Evolutionary conservation across 2,888 invertebrate genomes (phyloP), one percentile per base, ranked within the genome.

Genomic region (Erannis defoliaria): DNA sequence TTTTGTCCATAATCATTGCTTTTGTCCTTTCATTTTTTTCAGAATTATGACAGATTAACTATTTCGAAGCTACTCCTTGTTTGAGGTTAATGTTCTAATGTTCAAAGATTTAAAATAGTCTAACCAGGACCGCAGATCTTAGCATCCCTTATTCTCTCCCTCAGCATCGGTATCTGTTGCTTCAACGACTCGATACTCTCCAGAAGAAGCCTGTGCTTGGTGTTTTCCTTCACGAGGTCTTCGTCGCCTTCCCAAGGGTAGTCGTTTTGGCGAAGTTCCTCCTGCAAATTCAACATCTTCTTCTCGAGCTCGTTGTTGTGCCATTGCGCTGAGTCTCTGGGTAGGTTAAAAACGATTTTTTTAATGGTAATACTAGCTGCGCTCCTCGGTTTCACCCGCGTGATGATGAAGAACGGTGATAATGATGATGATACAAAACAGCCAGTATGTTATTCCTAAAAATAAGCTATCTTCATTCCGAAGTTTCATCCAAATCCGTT

Each of bases 261-360:
- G 37, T 93, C 92, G 37, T 72, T 72, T 64, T 84, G 86, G 12
- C 89, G 88, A 12, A 93, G 73, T 57, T 93, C 91, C 26, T 93
- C 93, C 70, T 93, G 93, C 49, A 91, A 79, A 5, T 78, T 77
- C 38, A 86, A 80, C 48, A 93, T 90, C 71, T 90, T 89, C 71
- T 91, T 93, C 70, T 93, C 93, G 21, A 93, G 60, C 66, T 93
- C 93, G 0, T 85, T 85, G 66, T 93, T 93, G 64, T 93, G 92
- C 90, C 90, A 92, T 50, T 88, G 83, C 55, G 92, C 91, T 38
- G 91, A 77, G 51, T 93, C 93, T 79, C 93, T 93, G 62, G 16
- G 21, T 14, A 3, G 14, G 21, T 18, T n/a, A 3, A n/a, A 33
- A n/a, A 26, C n/a, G 26, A 26, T 26, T 33, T 33, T 33, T n/a